Percentiles rank a stretch among this genome's conserved stretches.
Conservation (phyloP, 2,797 vertebrate genomes). For the Mus caroli region DNA sequence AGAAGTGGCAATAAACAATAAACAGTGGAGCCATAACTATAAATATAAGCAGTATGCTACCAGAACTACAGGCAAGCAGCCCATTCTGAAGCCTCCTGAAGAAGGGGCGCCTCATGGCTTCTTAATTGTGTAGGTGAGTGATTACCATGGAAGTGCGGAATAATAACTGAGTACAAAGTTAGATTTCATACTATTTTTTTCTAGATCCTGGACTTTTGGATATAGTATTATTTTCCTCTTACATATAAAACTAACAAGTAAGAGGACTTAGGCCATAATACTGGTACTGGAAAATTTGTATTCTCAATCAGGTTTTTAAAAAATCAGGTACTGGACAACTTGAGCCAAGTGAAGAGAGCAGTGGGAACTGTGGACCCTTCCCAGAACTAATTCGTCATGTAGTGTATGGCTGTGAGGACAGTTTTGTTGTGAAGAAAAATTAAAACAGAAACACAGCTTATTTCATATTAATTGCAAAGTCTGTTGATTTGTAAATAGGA, state of each 20-base stretch:
- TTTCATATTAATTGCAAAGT: not conserved
- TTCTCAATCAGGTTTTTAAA: not conserved
- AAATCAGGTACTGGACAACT: not conserved
- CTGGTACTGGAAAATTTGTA: not conserved
- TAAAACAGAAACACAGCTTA: not conserved
- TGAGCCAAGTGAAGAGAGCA: not conserved
- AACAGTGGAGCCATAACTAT: too few species aligned
- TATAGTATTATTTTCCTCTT: not conserved
- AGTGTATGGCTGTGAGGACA: not conserved
- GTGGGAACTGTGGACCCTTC: not conserved
- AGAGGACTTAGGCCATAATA: not conserved
- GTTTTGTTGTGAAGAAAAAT: not conserved
- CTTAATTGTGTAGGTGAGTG: not conserved
- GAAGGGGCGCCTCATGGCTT: not conserved
- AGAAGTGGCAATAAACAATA: not conserved
- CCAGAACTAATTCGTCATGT: not conserved
- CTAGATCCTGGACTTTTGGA: not conserved
- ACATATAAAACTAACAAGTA: not conserved
- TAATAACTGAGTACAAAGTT: not conserved
- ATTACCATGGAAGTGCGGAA: not conserved
- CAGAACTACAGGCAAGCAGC: not conserved
- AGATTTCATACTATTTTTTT: too few species aligned
- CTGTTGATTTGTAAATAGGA: not conserved
- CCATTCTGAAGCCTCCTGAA: not conserved
- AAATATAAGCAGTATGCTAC: not conserved